Evolutionary conservation across 2,888 invertebrate species (phyloP), one percentile per base, ranked within the genome.

Genomic region (Lasioglossum vierecki): DNA sequence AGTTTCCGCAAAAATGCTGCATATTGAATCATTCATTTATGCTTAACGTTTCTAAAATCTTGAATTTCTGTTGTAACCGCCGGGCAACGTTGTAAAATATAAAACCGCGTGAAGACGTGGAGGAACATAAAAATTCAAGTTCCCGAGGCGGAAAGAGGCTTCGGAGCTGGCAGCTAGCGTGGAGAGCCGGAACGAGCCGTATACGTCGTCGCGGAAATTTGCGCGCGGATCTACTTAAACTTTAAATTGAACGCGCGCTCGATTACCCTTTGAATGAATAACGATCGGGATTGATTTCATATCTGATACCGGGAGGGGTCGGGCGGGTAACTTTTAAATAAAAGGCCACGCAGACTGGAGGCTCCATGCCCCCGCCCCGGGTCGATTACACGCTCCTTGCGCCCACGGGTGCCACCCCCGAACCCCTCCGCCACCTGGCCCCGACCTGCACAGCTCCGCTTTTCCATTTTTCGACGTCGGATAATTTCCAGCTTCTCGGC

Each of bases 231-330:
- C 79, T 68, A 60, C 75, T 84, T 84, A 78, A 79, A 81, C 39
- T 76, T 76, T 49, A 72, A 84, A 80, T 76, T 49, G 39, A 80
- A 75, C 57, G n/a, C 26, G 22, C 72, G 41, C 57, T 79, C 76
- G 53, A 77, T 78, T 60, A 75, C 53, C 53, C 35, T 49, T 60
- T 5, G 71, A 76, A 80, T 60, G 46, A 78, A 72, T 84, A 85
- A 78, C 78, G 71, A 77, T 80, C 22, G 76, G 75, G 80, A 84
- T 80, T 71, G 76, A 84, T 84, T 78, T 41, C 60, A 66, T 72
- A 72, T 72, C 60, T 76, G 75, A 76, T 83, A 76, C 70, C 44
- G 9, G 2, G 41, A 11, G 57, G 4, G n/a, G 57, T n/a, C 18
- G 0, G 18, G 68, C 30, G 63, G 8, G 44, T 9, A 18, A 4